phyloP scores from a whole-genome alignment of 1,140 invertebrate species.

The Eueides isabella region DNA sequence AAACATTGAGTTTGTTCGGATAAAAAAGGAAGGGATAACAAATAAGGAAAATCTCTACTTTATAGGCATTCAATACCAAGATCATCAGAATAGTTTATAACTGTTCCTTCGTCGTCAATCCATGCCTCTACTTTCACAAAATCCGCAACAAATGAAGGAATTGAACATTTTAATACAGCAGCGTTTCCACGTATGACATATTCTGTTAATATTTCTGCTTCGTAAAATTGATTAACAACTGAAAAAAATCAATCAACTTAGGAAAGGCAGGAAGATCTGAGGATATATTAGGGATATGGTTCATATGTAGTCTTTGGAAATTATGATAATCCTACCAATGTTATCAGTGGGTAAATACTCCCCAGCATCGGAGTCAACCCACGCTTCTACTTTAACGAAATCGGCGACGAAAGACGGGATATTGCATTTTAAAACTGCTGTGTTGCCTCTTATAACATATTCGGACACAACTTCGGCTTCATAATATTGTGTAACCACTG shows the following conservation, averaged over 20 bases:
- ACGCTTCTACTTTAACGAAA: constrained; percentile 94
- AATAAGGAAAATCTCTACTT: not conserved
- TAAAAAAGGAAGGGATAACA: not conserved
- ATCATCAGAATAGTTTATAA: constrained; percentile 83
- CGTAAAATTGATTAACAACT: constrained; percentile 92
- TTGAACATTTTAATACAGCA: constrained; percentile 90
- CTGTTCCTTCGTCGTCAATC: constrained; percentile 86
- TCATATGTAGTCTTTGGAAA: not conserved
- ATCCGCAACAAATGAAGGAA: constrained; percentile 91
- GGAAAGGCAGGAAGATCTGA: not conserved
- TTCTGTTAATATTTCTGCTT: constrained; percentile 89
- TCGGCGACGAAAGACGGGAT: constrained; percentile 96
- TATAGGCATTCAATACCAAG: constrained; percentile 79
- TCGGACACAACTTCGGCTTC: constrained; percentile 96
- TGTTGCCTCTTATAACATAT: constrained; percentile 95
- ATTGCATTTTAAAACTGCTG: constrained; percentile 95
- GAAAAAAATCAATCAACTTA: constrained; percentile 48
- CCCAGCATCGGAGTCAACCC: constrained; percentile 90
- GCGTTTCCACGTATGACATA: constrained; percentile 92
- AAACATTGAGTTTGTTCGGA: not conserved
- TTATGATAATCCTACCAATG: constrained; percentile 64
- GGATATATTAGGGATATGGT: constrained; percentile 4
- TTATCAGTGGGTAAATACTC: constrained; percentile 83
- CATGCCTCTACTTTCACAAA: constrained; percentile 91
- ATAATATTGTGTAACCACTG: constrained; percentile 95